Evolutionary conservation across 1,140 invertebrate genomes (phyloP), one percentile per base, ranked within the genome.

Genomic region (Drosophila asahinai): DNA sequence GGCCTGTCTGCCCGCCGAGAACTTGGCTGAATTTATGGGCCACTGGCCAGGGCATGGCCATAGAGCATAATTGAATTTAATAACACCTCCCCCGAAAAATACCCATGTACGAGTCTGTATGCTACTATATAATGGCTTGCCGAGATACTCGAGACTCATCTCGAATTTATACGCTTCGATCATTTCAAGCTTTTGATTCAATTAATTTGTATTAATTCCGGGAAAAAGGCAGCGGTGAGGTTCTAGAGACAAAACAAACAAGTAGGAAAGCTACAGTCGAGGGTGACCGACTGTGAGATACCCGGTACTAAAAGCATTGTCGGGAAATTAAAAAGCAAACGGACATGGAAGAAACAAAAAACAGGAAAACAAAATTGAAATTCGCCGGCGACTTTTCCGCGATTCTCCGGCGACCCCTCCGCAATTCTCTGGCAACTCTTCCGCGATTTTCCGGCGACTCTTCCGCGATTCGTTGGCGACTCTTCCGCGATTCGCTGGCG

Each of bases 11-110:
- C 19, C 9, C 19, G 19, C 27, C 27, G 52, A 43, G 57, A 73
- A 51, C 72, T 65, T 22, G 63, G 51, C 33, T 40, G 3, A 65
- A 78, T 81, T 84, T 68, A 70, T 75, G 70, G 72, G 19, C 47
- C 77, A 55, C 12, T 65, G 65, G 9, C 19, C 42, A 33, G 11
- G n/a, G 51, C 25, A 17, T 12, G 43, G 27, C 6, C 33, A 43
- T 33, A 25, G 27, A 33, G 52, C 40, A 38, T 76, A 76, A 65
- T 65, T 65, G 45, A 65, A 65, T 76, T 76, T 57, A 57, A 76
- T 52, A 40, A 42, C 43, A 55, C 12, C 52, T 55, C n/a, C 25
- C 15, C n/a, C 36, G 5, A 30, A 45, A 27, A 40, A 11, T 14
- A 36, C 22, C 22, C n/a, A 54, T 33, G 12, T 2, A 45, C 5